Percentiles rank a stretch among this genome's conserved stretches.
These are phyloP conservation scores for Tenebrio molitor DNA, from an alignment of 1,140 invertebrate species.

Conservation along the genomic window DNA sequence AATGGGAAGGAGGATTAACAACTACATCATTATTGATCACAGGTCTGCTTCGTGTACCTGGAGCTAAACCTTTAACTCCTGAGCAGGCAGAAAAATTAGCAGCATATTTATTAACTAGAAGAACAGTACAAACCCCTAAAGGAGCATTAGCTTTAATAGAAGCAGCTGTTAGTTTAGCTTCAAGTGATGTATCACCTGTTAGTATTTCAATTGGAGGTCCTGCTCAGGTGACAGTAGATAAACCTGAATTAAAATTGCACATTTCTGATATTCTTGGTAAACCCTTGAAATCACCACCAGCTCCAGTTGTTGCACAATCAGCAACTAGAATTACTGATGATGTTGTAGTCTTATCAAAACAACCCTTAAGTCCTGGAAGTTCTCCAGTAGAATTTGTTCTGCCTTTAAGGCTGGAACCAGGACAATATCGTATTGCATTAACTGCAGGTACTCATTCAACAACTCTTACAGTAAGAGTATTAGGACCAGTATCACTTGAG, in stretches of 20 bases:
- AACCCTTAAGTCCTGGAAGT: slow-evolving; percentile 67
- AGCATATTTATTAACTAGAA: slow-evolving; percentile 92
- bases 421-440: slow-evolving; percentile 86
- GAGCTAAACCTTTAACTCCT: slow-evolving; percentile 79
- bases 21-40: slow-evolving; percentile 77
- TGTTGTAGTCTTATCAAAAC: slow-evolving; percentile 80
- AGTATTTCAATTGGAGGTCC: slow-evolving; percentile 83
- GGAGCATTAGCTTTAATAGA: slow-evolving; percentile 86
- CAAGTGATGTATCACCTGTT: slow-evolving; percentile 62
- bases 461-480: slow-evolving; percentile 79
- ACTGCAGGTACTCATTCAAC: slow-evolving; percentile 79
- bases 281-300: slow-evolving; percentile 72
- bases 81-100: slow-evolving; percentile 91
- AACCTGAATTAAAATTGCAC: slow-evolving; percentile 80
- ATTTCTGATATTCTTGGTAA: slow-evolving; percentile 90
- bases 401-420: slow-evolving; percentile 85
- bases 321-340: slow-evolving; percentile 81
- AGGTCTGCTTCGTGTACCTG: slow-evolving; percentile 81
- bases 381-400: slow-evolving; percentile 82
- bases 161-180: slow-evolving; percentile 72
- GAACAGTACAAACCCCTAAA: slow-evolving; percentile 88
- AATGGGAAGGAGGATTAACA: slow-evolving; percentile 91
- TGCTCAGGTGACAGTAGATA: slow-evolving; percentile 77
- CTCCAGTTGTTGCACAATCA: slow-evolving; percentile 81
- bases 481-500: slow-evolving; percentile 81